Evolutionary conservation across 2,797 vertebrate genomes (phyloP).

Genomic region (Lithobates sylvaticus): DNA sequence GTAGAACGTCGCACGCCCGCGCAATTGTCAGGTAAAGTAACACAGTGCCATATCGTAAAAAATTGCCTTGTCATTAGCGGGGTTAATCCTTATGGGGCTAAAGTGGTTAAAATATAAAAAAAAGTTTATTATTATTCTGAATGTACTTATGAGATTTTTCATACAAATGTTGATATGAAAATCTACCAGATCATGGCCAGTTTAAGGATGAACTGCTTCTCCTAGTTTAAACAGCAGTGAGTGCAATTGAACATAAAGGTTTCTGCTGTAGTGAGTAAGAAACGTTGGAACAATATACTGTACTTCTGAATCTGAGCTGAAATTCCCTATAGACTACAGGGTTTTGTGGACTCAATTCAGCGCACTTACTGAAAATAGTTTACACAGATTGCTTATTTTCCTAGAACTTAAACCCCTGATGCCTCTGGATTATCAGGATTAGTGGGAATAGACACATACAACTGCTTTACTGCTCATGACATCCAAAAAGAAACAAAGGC

Average conservation of each 20-base stretch:
- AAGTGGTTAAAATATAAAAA: too few species aligned
- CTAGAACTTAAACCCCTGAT: not conserved
- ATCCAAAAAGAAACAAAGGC: constrained; percentile 23
- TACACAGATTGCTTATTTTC: not conserved
- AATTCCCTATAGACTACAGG: constrained; percentile 15
- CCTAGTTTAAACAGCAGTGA: not conserved
- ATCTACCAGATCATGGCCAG: too few species aligned
- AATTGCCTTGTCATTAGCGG: too few species aligned
- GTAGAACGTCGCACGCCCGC: too few species aligned
- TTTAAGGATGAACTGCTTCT: not conserved
- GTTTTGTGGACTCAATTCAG: not conserved
- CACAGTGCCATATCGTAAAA: too few species aligned
- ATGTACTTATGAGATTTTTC: too few species aligned
- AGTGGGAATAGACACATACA: constrained; percentile 19
- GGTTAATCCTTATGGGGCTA: too few species aligned
- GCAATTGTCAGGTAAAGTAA: too few species aligned
- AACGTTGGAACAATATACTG: constrained; percentile 6
- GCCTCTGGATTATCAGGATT: constrained; percentile 29
- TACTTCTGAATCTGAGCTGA: constrained; percentile 5
- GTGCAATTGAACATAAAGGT: constrained; percentile 19
- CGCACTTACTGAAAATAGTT: not conserved
- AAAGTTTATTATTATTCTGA: too few species aligned
- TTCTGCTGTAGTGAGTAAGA: constrained; percentile 1
- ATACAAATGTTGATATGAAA: too few species aligned
- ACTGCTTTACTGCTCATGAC: constrained; percentile 14